A percentile compares a stretch with the other conserved stretches of the same genome.
Evolutionary conservation across 2,113 vertebrate genomes (phyloP).

Genomic region (Fukomys damarensis): DNA sequence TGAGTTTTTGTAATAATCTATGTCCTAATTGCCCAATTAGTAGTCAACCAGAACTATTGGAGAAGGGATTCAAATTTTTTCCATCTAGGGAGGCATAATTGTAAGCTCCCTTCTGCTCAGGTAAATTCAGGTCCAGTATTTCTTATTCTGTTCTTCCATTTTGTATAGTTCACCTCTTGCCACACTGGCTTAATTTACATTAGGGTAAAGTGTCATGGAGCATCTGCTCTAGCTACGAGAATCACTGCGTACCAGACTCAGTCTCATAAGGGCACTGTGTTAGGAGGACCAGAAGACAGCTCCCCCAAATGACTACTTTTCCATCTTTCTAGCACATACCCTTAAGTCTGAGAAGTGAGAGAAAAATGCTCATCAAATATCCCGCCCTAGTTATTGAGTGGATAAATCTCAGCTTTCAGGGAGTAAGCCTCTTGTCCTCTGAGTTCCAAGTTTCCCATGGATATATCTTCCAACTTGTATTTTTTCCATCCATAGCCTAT

Average conservation of each 20-base stretch:
- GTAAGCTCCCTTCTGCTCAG: not conserved
- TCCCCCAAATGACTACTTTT: not conserved
- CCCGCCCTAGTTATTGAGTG: not conserved
- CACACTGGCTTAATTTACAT: not conserved
- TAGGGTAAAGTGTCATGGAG: not conserved
- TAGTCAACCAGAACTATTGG: not conserved
- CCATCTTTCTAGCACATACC: not conserved
- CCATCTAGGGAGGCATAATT: too few relatives aligned
- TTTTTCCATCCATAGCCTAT: not conserved
- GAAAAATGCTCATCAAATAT: not conserved
- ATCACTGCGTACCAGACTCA: not conserved
- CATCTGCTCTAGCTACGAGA: not conserved
- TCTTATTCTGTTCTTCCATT: not conserved
- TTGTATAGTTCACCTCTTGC: not conserved
- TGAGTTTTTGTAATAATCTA: not conserved
- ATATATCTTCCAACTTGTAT: not conserved
- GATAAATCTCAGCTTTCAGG: conserved; percentile 26
- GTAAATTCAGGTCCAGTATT: not conserved
- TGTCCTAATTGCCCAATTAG: not conserved
- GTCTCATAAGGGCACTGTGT: not conserved
- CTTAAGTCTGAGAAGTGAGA: not conserved
- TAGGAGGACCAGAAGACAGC: not conserved
- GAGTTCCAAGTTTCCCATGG: not conserved
- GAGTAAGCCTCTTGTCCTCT: not conserved
- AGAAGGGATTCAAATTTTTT: not conserved